A percentile compares a stretch with the other conserved stretches of the same genome.
Conservation (phyloP, 2,797 vertebrate species). For the Mormyrops attenuatus region DNA sequence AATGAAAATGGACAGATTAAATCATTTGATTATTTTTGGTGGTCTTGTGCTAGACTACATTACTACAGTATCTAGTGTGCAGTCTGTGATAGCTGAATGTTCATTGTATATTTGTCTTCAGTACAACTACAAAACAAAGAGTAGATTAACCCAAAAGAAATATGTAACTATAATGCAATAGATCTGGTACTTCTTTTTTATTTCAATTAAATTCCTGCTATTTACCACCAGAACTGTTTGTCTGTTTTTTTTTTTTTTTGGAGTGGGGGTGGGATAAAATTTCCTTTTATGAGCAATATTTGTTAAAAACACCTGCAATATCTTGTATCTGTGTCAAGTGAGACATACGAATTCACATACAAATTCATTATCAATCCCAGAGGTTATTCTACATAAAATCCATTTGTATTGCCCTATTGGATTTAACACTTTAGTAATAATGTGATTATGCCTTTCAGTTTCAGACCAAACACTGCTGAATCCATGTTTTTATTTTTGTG, state of each 20-base stretch:
- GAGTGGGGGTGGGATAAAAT: not conserved
- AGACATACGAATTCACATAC: not conserved
- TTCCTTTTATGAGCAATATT: not conserved
- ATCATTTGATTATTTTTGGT: slow-evolving; percentile 70
- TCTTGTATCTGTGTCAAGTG: not conserved
- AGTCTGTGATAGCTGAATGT: slow-evolving; percentile 98
- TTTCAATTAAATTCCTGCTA: slow-evolving; percentile 98
- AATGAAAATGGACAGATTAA: slow-evolving; percentile 62
- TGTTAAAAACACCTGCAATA: not conserved
- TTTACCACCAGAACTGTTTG: slow-evolving; percentile 77
- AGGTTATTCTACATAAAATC: not conserved
- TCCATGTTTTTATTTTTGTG: not conserved
- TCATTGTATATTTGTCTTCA: slow-evolving; percentile 96
- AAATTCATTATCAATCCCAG: not conserved
- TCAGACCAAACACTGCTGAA: not conserved
- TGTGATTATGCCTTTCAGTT: not conserved
- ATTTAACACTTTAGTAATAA: not conserved
- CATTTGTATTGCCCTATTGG: not conserved
- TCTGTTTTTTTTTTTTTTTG: slow-evolving; percentile 26
- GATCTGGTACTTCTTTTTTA: slow-evolving; percentile 91
- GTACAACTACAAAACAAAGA: slow-evolving; percentile 67
- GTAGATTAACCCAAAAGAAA: slow-evolving; percentile 80
- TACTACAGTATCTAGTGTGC: slow-evolving; percentile 86
- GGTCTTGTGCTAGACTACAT: slow-evolving; percentile 89
- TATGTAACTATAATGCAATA: slow-evolving; percentile 93